Base-by-base conservation (phyloP, 2,888 invertebrate genomes). In the Troides helena region DNA sequence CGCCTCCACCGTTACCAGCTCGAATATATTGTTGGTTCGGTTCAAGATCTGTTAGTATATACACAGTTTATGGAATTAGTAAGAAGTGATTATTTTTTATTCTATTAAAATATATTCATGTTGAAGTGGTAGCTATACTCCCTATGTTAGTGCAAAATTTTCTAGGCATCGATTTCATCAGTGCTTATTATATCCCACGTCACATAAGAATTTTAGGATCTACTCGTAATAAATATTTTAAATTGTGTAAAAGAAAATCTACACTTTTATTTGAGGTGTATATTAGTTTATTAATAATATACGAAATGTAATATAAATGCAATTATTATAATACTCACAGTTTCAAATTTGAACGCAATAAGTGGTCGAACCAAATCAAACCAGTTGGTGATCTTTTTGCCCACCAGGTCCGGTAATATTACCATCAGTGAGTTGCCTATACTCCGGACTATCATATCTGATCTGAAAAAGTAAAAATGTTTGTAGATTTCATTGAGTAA, bases 21-120 rank as follows among this genome's bases (percentile, higher is more conserved):
- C 99, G 89, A 99, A 99, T 76, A 99, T 98, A 85, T 99, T 99
- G 89, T 99, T 99, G 2, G 98, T 98, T 76, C 99, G 95, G 82
- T 98, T 97, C 74, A 98, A 91, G 80, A 99, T 98, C 99, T 99
- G 76, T 61, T 23, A 18, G n/a, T 21, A 21, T 57, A 50, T 18
- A 17, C 17, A 17, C 17, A 17, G 14, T 50, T 50, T 4, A 50
- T 14, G 1, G 14, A 17, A 17, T 17, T 50, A 5, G 50, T 18
- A 50, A 5, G 18, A 17, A 14, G 50, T 4, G 2, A 50, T 50
- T 50, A 50, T 50, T 5, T 50, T 50, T 39, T 6, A 39, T 8
- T 39, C 39, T 39, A 10, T 39, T 10, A 39, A 10, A 39, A 39
- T 30, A 30, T 30, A 30, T 39, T 39, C 1, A 39, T 10, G 8